Conservation (phyloP, 2,888 invertebrate genomes). For the Tipula confusa region DNA sequence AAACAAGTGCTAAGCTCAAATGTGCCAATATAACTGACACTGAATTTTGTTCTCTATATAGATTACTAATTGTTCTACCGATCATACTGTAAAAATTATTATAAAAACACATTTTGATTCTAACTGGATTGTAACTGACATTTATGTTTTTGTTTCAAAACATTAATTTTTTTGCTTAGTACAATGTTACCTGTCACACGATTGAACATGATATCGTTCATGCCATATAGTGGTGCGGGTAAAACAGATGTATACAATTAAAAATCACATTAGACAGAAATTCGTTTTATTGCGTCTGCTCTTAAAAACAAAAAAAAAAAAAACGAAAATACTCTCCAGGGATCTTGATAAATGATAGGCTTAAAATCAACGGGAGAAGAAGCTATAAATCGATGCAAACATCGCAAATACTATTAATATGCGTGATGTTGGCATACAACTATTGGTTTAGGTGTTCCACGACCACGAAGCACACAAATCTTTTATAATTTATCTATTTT, state of each 20-base stretch:
- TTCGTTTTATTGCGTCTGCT: neutral
- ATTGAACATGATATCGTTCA: neutral
- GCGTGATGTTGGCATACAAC: neutral
- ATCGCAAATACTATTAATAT: neutral
- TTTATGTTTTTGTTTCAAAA: slow-evolving; percentile 16
- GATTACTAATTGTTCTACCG: too few species aligned
- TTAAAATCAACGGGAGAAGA: neutral
- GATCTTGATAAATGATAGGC: neutral
- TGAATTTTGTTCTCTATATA: too few species aligned
- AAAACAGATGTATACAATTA: neutral
- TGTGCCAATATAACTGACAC: too few species aligned
- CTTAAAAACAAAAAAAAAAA: neutral
- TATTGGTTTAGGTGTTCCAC: neutral
- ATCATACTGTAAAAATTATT: too few species aligned
- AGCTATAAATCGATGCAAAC: too few species aligned
- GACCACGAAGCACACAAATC: neutral
- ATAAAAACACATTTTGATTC: neutral
- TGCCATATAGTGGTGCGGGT: neutral
- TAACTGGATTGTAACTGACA: neutral
- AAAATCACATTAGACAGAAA: neutral
- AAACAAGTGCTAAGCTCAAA: too few species aligned
- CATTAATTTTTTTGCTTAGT: neutral
- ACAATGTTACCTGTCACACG: neutral
- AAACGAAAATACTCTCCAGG: neutral
- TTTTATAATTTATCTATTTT: neutral